These are phyloP conservation scores for Eueides isabella DNA, from an alignment of 1,140 invertebrate species.

Conservation along the genomic window DNA sequence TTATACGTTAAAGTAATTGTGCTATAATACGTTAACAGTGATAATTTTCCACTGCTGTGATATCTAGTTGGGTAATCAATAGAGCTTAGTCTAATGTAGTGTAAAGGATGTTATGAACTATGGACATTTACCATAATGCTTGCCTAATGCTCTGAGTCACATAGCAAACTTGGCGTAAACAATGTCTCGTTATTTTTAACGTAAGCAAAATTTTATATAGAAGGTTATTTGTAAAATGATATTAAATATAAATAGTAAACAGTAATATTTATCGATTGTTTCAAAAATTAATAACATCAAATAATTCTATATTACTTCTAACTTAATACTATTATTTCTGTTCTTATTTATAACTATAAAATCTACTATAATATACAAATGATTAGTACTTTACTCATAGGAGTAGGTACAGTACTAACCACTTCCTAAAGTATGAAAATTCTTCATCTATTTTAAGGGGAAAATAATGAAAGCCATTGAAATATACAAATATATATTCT, in stretches of 20 bases:
- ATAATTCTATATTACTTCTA: too few relatives aligned
- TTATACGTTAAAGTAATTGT: not conserved
- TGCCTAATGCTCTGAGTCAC: conserved; percentile 24
- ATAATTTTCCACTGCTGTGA: conserved; percentile 5
- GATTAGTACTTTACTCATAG: too few relatives aligned
- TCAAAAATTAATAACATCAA: too few relatives aligned
- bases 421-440: too few relatives aligned
- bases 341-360: too few relatives aligned
- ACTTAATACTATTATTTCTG: too few relatives aligned
- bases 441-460: not conserved
- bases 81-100: conserved; percentile 34
- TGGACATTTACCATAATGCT: conserved; percentile 16
- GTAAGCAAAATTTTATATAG: not conserved
- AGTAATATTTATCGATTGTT: too few relatives aligned
- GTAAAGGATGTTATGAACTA: conserved; percentile 27
- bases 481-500: not conserved
- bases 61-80: conserved; percentile 15
- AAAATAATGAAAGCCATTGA: too few relatives aligned
- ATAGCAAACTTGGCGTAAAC: not conserved
- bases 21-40: not conserved
- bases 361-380: too few relatives aligned
- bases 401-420: too few relatives aligned
- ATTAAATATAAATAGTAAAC: not conserved
- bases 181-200: not conserved
- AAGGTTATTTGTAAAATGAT: not conserved